These are phyloP conservation scores for Pycnomerus fuliginosus DNA, from an alignment of 2,888 invertebrate genomes.

Conservation along the genomic window DNA sequence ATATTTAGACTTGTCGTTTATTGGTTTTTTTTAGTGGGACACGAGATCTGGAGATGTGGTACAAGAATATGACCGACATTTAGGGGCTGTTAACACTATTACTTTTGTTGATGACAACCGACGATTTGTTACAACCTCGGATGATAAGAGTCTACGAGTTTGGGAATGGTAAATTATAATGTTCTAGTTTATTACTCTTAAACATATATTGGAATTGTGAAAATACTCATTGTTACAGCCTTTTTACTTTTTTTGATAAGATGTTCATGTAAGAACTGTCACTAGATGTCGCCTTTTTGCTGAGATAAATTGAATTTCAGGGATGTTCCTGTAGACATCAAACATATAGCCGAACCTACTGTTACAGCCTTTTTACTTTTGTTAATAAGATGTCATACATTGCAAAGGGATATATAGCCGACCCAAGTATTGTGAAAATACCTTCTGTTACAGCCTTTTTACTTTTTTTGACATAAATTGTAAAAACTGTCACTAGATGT, in stretches of 20 bases:
- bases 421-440: too few species aligned
- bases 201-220: too few species aligned
- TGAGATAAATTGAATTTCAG: too few species aligned
- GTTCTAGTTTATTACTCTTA: too few species aligned
- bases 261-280: too few species aligned
- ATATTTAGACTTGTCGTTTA: neutral
- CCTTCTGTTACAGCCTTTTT: neutral
- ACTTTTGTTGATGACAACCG: constrained; percentile 99
- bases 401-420: too few species aligned
- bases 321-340: constrained; percentile 98
- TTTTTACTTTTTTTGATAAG: constrained; percentile 1
- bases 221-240: neutral
- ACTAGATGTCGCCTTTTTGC: too few species aligned
- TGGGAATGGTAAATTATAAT: constrained; percentile 99
- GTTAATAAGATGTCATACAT: too few species aligned
- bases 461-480: constrained; percentile 1
- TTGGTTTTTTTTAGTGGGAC: constrained; percentile 78
- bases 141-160: constrained; percentile 96
- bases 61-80: constrained; percentile 97
- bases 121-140: constrained; percentile 97
- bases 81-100: constrained; percentile 98
- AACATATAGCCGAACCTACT: constrained; percentile 98
- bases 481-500: too few species aligned
- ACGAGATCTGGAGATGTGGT: constrained; percentile 76
- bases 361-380: neutral